A percentile compares a stretch with the other conserved stretches of the same genome.
Evolutionary conservation across 1,140 invertebrate species (phyloP).

Genomic region (Zaprionus ornatus): DNA sequence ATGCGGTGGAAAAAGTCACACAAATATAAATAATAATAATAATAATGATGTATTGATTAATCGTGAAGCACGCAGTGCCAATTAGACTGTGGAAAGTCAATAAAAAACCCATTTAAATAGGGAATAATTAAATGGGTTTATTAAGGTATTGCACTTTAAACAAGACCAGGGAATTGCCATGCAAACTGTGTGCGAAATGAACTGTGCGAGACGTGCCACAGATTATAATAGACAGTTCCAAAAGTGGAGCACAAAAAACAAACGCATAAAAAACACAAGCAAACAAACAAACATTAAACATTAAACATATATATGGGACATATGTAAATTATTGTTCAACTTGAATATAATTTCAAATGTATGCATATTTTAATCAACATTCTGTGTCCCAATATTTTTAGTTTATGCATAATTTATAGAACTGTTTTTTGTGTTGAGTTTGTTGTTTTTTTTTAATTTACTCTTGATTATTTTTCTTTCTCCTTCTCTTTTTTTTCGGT

Average conservation of each 20-base stretch:
- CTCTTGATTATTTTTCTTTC: constrained; percentile 32
- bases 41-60: constrained; percentile 42
- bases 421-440: constrained; percentile 14
- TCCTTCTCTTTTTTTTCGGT: constrained; percentile 30
- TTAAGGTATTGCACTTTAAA: constrained; percentile 55
- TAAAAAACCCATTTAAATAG: constrained; percentile 3
- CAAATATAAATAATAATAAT: background rate
- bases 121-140: constrained; percentile 55
- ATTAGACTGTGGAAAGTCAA: constrained; percentile 33
- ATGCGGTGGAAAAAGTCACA: constrained; percentile 20
- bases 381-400: constrained; percentile 12
- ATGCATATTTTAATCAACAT: constrained; percentile 11
- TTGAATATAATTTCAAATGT: constrained; percentile 15
- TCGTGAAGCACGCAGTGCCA: constrained; percentile 40
- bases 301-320: background rate
- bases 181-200: constrained; percentile 43
- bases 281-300: constrained; percentile 1
- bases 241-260: background rate
- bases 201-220: constrained; percentile 5
- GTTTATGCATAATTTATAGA: constrained; percentile 38
- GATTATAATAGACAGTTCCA: background rate
- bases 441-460: constrained; percentile 16
- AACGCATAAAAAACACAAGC: background rate
- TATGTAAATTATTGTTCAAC: constrained; percentile 29
- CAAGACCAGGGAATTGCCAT: constrained; percentile 15